Percentiles rank a stretch among this genome's conserved stretches.
These are phyloP conservation scores for Nephrotoma flavescens DNA, from an alignment of 2,888 invertebrate species.

Conservation along the genomic window DNA sequence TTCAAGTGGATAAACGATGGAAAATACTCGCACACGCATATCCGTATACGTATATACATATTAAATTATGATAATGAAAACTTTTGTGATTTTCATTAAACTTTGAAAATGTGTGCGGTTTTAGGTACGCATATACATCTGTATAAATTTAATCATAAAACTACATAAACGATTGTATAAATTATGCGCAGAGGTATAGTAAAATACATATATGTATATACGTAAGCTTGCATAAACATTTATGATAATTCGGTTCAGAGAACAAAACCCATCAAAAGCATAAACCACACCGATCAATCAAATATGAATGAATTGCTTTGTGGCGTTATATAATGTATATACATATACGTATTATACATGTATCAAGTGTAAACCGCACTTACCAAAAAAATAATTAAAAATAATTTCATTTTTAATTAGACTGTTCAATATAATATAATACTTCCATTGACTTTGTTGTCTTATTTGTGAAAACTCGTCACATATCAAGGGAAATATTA, in stretches of 20 bases:
- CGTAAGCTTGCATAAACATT: background rate
- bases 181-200: background rate
- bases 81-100: background rate
- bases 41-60: background rate
- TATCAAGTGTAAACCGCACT: background rate
- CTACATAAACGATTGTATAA: background rate
- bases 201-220: background rate
- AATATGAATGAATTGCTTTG: background rate
- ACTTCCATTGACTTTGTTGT: no score
- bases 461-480: background rate
- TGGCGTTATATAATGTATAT: background rate
- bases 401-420: background rate
- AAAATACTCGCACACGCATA: background rate
- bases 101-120: background rate
- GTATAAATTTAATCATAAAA: background rate
- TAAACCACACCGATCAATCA: background rate
- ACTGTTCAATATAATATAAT: no score
- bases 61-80: background rate
- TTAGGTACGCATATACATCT: background rate
- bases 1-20: background rate
- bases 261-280: background rate
- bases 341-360: background rate
- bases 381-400: background rate
- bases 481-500: background rate
- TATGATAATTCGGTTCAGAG: background rate